Base-by-base conservation (phyloP, 2,797 vertebrate species). In the Knipowitschia caucasica region DNA sequence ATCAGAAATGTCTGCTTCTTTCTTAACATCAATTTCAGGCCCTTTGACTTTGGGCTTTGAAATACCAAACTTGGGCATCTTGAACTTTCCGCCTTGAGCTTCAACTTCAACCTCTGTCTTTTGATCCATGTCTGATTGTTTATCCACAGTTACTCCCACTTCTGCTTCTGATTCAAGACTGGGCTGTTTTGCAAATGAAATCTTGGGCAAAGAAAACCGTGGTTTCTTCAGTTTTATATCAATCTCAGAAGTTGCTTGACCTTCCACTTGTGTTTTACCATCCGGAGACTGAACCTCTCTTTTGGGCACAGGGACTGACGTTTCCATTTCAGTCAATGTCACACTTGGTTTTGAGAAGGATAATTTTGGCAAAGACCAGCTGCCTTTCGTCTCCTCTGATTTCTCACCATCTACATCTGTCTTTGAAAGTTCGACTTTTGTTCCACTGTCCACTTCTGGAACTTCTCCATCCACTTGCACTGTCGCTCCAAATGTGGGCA, bases 201-300 rank as follows among this genome's bases (percentile, higher is more conserved):
- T 60, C 65, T 14, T 83, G 2, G 86, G 84, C 24, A 86, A 60
- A 40, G 82, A 77, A 56, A 84, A 74, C 30, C 59, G 75, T 45
- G 69, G 31, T 39, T 70, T 73, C 56, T 75, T 68, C 23, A 78
- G 12, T 40, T 77, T 80, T 11, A 56, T 45, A 26, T 77, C 66
- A 35, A 50, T 2, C 15, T 64, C 62, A 64, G 54, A 53, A 33
- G 50, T n/a, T 35, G 76, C 36, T 23, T 17, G 15, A 26, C 62
- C 64, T 26, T 73, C 68, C 29, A 50, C n/a, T 17, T 61, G 40
- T 1, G 57, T n/a, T 50, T 30, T 14, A 1, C 38, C 20, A 2
- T 69, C 62, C 6, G 67, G 56, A 11, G 50, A 38, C 27, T 57
- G 20, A 2, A 59, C 5, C 0, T 64, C 54, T 43, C 9, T 47